These are phyloP conservation scores for Crossocerus cetratus DNA, from an alignment of 2,888 invertebrate species.

Conservation along the genomic window DNA sequence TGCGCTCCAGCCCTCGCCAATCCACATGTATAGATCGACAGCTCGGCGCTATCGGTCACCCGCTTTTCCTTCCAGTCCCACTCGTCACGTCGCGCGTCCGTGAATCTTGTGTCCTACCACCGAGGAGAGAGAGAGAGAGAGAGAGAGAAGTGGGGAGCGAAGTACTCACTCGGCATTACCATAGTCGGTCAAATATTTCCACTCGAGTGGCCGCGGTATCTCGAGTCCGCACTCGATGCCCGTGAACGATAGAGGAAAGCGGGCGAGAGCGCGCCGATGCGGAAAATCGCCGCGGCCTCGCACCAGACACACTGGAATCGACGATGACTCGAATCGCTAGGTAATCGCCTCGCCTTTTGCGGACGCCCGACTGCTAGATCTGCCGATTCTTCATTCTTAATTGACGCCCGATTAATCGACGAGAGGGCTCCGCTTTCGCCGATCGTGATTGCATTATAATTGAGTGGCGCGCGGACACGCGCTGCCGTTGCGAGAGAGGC, in stretches of 20 bases:
- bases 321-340: no score
- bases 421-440: background rate
- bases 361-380: no score
- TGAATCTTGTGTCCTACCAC: background rate
- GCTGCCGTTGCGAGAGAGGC: no score
- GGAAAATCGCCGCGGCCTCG: no score
- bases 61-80: no score
- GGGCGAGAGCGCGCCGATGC: no score
- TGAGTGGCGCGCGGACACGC: background rate
- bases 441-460: slow-evolving; percentile 4
- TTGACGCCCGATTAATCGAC: no score
- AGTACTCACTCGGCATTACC: background rate
- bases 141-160: no score
- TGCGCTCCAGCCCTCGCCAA: slow-evolving; percentile 1
- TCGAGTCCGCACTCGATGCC: background rate
- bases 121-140: background rate
- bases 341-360: no score
- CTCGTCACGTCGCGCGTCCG: no score
- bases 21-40: background rate
- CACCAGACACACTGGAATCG: no score
- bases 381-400: no score
- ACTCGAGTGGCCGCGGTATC: slow-evolving; percentile 3
- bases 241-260: background rate
- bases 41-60: background rate
- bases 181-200: background rate